Conservation (phyloP, 1,140 invertebrate species). For the Ctenoplectra terminalis region DNA sequence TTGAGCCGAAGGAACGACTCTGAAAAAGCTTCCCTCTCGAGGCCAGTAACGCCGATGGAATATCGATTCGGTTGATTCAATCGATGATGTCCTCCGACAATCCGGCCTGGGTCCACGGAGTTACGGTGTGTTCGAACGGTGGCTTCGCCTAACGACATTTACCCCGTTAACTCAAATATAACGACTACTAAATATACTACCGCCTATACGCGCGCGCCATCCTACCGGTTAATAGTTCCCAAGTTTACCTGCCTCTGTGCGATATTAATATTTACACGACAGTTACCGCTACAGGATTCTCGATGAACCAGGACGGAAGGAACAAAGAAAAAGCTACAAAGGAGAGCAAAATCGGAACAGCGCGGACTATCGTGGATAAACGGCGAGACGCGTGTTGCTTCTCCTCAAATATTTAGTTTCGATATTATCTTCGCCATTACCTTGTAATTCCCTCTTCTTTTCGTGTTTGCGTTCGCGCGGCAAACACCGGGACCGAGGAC, state of each 20-base stretch:
- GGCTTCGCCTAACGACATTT: constrained; percentile 54
- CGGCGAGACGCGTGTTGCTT: not conserved
- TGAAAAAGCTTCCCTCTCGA: not conserved
- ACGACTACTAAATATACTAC: constrained; percentile 60
- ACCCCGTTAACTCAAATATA: constrained; percentile 58
- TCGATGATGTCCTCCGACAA: constrained; percentile 33
- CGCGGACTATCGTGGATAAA: constrained; percentile 8
- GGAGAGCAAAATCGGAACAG: not conserved
- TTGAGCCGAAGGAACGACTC: not conserved
- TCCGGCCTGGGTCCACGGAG: not conserved
- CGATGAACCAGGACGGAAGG: too few relatives aligned
- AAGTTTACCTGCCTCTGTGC: constrained; percentile 17
- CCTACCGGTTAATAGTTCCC: constrained; percentile 19
- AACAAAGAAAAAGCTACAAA: constrained; percentile 12
- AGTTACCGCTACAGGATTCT: too few relatives aligned
- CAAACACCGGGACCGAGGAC: not conserved
- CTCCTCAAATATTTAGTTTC: constrained; percentile 33
- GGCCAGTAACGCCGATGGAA: constrained; percentile 7
- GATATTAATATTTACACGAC: constrained; percentile 46
- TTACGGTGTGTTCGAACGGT: constrained; percentile 21
- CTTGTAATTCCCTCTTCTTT: not conserved
- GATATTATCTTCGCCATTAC: constrained; percentile 20
- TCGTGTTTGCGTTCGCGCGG: constrained; percentile 3
- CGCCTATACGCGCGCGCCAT: constrained; percentile 24
- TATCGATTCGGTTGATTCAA: constrained; percentile 48